These are phyloP conservation scores for Entomobrya multifasciata DNA, from an alignment of 2,888 invertebrate genomes.

Conservation along the genomic window DNA sequence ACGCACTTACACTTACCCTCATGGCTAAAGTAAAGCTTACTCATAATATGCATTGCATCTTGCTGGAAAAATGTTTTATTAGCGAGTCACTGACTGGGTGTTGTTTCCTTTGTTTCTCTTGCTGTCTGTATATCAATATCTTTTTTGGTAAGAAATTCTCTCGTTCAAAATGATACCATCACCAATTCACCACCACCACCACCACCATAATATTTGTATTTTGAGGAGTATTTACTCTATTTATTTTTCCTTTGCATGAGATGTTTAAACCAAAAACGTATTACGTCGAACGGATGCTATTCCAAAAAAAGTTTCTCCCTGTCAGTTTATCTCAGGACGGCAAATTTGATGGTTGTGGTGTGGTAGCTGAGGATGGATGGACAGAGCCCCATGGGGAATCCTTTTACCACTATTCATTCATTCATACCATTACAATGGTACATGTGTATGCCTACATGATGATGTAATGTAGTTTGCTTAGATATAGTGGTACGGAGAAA, in stretches of 20 bases:
- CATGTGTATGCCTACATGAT: conserved; percentile 34
- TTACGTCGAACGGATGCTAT: conserved; percentile 14
- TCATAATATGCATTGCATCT: conserved; percentile 40
- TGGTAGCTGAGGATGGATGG: conserved; percentile 67
- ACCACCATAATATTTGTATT: conserved; percentile 23
- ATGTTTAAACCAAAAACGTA: conserved; percentile 17
- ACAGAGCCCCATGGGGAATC: conserved; percentile 77
- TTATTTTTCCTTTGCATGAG: conserved; percentile 60
- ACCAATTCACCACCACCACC: conserved; percentile 1
- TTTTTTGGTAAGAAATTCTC: conserved; percentile 31
- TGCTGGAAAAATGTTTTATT: conserved; percentile 39
- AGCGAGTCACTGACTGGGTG: not conserved
- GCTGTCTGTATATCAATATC: not conserved
- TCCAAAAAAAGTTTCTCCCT: conserved; percentile 42
- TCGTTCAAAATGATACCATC: not conserved
- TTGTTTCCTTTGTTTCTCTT: conserved; percentile 46
- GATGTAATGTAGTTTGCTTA: conserved; percentile 1
- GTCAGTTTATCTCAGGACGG: conserved; percentile 63
- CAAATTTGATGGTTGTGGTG: conserved; percentile 65
- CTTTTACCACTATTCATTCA: conserved; percentile 66
- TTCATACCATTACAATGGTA: conserved; percentile 33
- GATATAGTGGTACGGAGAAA: conserved; percentile 8
- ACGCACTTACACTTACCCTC: conserved; percentile 6
- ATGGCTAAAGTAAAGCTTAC: not conserved
- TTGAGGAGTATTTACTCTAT: conserved; percentile 38